Evolutionary conservation across 2,888 invertebrate genomes (phyloP).

Genomic region (Oxystoma pomonae): DNA sequence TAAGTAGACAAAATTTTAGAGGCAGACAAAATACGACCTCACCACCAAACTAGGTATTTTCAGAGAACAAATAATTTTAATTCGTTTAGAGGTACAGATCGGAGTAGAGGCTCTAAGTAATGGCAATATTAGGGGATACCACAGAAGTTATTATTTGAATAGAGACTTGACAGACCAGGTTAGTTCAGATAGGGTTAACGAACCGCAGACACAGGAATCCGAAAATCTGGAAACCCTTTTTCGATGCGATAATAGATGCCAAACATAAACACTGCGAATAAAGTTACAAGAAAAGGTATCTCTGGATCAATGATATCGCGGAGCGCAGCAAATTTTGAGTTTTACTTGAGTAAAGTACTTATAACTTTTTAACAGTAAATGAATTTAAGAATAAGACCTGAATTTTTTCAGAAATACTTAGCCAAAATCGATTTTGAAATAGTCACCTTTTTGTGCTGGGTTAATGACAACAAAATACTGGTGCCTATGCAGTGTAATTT

Average conservation of each 20-base stretch:
- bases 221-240: neutral
- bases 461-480: too few species aligned
- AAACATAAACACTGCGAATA: too few species aligned
- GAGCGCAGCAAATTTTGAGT: too few species aligned
- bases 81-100: neutral
- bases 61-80: neutral
- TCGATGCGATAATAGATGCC: neutral
- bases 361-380: too few species aligned
- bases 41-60: neutral
- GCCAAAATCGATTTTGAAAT: too few species aligned
- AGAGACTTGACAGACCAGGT: neutral
- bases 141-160: neutral
- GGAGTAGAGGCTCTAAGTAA: neutral
- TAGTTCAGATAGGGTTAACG: neutral
- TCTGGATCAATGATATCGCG: too few species aligned
- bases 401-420: too few species aligned
- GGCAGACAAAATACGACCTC: neutral
- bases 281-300: too few species aligned
- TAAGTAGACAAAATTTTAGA: neutral
- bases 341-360: too few species aligned
- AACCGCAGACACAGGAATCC: neutral
- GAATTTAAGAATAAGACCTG: too few species aligned
- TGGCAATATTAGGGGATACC: neutral
- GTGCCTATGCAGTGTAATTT: too few species aligned
- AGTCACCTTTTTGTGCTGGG: too few species aligned